phyloP scores from a whole-genome alignment of 2,888 invertebrate genomes.

The Meliscaeva auricollis region DNA sequence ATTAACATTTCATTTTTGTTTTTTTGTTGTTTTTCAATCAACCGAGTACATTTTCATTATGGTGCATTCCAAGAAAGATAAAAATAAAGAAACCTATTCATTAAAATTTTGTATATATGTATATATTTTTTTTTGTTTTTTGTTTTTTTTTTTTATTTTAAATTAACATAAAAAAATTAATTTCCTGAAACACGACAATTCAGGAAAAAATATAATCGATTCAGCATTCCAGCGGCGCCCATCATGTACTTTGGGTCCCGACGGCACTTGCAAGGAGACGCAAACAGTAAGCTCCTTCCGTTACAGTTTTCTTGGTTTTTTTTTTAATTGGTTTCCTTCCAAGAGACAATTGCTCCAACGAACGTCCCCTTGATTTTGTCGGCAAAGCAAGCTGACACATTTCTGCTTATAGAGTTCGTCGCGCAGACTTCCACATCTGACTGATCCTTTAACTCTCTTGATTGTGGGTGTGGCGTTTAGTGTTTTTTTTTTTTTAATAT shows the following conservation, averaged over 20 bases:
- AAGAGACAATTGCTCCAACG: conserved; percentile 52
- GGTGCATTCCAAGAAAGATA: conserved; percentile 66
- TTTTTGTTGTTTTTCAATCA: conserved; percentile 33
- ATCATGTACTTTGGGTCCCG: conserved; percentile 56
- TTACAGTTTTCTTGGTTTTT: conserved; percentile 34
- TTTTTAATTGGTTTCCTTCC: conserved; percentile 31
- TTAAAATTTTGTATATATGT: conserved; percentile 36
- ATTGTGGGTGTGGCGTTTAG: conserved; percentile 34
- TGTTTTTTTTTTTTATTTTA: conserved; percentile 24
- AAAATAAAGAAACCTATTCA: conserved; percentile 66
- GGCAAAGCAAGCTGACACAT: conserved; percentile 60
- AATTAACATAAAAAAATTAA: conserved; percentile 53
- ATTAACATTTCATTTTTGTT: conserved; percentile 45
- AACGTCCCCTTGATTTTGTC: conserved; percentile 55
- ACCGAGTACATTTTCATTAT: conserved; percentile 69
- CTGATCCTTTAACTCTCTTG: conserved; percentile 48
- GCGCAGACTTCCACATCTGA: conserved; percentile 48
- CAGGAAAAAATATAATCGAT: conserved; percentile 75
- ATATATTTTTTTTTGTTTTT: conserved; percentile 13
- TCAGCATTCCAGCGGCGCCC: conserved; percentile 78
- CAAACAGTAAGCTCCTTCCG: conserved; percentile 62
- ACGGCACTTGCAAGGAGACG: conserved; percentile 66
- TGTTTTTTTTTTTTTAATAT: conserved; percentile 25
- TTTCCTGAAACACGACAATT: conserved; percentile 65
- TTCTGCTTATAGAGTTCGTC: conserved; percentile 53